Percentiles rank a stretch among this genome's conserved stretches.
phyloP scores from a whole-genome alignment of 2,797 vertebrate genomes.

The Vipera ursinii region DNA sequence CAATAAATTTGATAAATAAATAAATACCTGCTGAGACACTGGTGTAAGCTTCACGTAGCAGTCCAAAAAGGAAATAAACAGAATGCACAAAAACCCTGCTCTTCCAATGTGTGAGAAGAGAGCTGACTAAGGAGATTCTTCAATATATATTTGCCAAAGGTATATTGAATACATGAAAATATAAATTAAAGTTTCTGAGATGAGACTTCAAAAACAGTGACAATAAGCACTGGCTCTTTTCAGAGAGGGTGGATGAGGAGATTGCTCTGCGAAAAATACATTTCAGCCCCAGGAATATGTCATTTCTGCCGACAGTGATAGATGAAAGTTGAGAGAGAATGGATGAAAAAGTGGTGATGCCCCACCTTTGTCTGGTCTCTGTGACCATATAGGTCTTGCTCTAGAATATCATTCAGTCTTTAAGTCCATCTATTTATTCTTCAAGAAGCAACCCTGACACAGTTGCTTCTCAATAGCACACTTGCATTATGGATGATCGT shows the following conservation, averaged over 20 bases:
- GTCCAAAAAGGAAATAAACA: background rate
- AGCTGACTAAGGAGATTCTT: background rate
- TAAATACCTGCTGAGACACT: background rate
- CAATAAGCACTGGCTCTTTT: background rate
- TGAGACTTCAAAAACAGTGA: background rate
- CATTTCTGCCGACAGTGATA: constrained; percentile 10
- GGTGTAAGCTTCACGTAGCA: background rate
- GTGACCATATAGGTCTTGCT: background rate
- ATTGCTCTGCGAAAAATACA: background rate
- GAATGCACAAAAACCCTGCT: background rate
- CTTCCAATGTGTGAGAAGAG: background rate
- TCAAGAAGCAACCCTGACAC: background rate
- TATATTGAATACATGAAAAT: background rate
- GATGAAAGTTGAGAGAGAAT: constrained; percentile 1
- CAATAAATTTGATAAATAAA: background rate
- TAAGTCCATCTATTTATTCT: constrained; percentile 11
- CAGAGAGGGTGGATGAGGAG: background rate
- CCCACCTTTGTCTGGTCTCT: background rate
- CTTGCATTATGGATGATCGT: background rate
- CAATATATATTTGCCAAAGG: background rate
- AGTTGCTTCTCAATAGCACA: background rate
- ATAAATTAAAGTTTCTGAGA: background rate
- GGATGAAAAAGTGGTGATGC: background rate
- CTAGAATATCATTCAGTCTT: background rate
- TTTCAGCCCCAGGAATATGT: background rate